These are phyloP conservation scores for Ceratotherium simum DNA, from an alignment of 2,113 vertebrate species.

Conservation along the genomic window DNA sequence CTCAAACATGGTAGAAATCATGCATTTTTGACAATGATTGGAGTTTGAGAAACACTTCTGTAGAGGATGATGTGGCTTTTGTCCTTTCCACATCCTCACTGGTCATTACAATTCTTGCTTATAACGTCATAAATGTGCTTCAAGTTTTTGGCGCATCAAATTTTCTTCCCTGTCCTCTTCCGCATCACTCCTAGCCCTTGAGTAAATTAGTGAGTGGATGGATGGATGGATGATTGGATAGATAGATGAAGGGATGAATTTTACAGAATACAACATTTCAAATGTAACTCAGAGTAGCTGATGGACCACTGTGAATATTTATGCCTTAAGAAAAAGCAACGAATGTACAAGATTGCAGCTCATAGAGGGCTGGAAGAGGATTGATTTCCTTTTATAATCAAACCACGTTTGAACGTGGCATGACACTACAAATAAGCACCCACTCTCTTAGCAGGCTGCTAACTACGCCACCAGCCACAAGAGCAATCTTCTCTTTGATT, in stretches of 20 bases:
- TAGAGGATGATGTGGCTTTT: fast-evolving
- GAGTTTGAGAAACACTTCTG: background rate
- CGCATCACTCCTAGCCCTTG: background rate
- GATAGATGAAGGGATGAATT: background rate
- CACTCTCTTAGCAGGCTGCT: background rate
- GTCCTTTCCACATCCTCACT: too few species aligned
- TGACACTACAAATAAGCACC: background rate
- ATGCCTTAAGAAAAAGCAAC: background rate
- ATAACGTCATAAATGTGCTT: background rate
- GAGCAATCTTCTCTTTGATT: background rate
- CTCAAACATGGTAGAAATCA: background rate
- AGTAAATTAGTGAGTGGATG: background rate
- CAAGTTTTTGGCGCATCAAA: fast-evolving
- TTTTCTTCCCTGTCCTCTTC: background rate
- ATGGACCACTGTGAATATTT: background rate
- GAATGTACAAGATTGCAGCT: background rate
- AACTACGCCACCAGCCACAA: background rate
- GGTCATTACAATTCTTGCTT: background rate
- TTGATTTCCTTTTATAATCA: background rate
- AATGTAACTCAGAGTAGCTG: background rate
- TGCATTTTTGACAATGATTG: background rate
- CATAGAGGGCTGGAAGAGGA: background rate
- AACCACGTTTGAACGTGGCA: background rate
- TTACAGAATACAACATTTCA: background rate
- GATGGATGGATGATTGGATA: background rate